These are phyloP conservation scores for Dysmachus trigonus DNA, from an alignment of 2,888 invertebrate species.

Conservation along the genomic window DNA sequence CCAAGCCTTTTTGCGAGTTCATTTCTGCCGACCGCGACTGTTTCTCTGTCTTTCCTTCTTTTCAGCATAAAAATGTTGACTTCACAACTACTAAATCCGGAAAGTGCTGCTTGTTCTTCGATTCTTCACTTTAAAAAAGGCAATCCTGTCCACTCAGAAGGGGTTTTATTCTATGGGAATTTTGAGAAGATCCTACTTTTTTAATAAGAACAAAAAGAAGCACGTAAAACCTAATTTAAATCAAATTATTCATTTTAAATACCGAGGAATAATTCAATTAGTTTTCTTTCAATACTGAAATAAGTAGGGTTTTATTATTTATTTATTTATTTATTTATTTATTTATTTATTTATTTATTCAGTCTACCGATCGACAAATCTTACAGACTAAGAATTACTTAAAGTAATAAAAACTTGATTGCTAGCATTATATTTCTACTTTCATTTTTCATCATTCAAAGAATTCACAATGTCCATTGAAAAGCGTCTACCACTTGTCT, in stretches of 20 bases:
- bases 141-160: not conserved
- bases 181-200: not conserved
- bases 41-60: not conserved
- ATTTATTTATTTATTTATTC: too few relatives aligned
- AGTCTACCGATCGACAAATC: too few relatives aligned
- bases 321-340: too few relatives aligned
- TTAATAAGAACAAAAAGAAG: not conserved
- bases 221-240: not conserved
- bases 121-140: not conserved
- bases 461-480: too few relatives aligned
- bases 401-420: too few relatives aligned
- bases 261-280: too few relatives aligned
- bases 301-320: too few relatives aligned
- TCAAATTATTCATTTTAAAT: not conserved
- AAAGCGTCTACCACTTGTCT: too few relatives aligned
- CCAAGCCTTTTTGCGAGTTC: not conserved
- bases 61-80: not conserved
- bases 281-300: too few relatives aligned
- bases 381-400: too few relatives aligned
- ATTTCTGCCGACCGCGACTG: not conserved
- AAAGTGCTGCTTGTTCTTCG: not conserved
- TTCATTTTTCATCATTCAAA: too few relatives aligned
- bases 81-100: not conserved
- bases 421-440: too few relatives aligned
- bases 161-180: not conserved